These are phyloP conservation scores for Archilochus colubris DNA, from an alignment of 2,113 vertebrate species.

Conservation along the genomic window DNA sequence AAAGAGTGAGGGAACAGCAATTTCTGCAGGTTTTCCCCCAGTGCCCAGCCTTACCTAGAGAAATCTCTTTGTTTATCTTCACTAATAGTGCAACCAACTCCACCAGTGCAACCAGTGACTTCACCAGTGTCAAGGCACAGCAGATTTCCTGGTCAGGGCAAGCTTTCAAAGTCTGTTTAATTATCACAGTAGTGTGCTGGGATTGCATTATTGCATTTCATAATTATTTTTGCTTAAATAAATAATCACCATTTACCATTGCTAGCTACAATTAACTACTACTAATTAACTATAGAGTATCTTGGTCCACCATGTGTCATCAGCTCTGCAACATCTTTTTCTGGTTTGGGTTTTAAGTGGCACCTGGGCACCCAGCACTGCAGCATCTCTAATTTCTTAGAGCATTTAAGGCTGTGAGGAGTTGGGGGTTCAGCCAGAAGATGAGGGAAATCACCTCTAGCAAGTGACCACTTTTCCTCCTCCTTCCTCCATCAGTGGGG, in stretches of 20 bases:
- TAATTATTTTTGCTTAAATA: background rate
- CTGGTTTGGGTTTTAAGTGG: background rate
- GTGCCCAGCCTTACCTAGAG: accelerated
- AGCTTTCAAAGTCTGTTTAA: background rate
- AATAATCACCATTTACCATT: background rate
- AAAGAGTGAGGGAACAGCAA: background rate
- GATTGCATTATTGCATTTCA: background rate
- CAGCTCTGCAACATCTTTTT: background rate
- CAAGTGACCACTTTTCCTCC: background rate
- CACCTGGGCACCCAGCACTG: background rate
- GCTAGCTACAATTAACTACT: background rate
- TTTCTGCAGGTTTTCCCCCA: background rate
- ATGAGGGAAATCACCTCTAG: background rate
- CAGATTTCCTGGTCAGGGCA: background rate
- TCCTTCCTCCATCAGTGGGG: background rate
- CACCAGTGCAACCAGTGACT: accelerated
- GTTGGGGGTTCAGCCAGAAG: background rate
- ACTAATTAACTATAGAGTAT: background rate
- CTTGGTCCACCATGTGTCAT: background rate
- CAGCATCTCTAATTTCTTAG: background rate
- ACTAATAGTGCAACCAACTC: background rate
- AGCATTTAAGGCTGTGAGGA: background rate
- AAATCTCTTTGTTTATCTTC: background rate
- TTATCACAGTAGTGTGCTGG: background rate
- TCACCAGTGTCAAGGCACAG: background rate